Evolutionary conservation across 2,113 vertebrate genomes (phyloP).

Genomic region (Noctilio leporinus): DNA sequence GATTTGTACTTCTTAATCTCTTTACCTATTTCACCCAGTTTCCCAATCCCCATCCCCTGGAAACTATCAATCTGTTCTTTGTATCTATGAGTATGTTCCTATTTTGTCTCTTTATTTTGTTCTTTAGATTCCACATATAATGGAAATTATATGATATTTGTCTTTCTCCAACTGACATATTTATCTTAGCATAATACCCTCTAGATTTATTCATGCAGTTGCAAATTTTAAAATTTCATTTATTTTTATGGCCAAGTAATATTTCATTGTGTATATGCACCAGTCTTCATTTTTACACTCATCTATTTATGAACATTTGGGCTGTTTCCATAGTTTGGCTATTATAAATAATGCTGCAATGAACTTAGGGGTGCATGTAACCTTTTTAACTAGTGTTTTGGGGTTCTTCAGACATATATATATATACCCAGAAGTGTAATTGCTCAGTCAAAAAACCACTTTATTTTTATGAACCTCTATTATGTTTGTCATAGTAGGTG

Average conservation of each 20-base stretch:
- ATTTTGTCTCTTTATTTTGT: background rate
- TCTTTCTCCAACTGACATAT: background rate
- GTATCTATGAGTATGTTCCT: background rate
- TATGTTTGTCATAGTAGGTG: too few relatives aligned
- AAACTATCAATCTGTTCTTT: background rate
- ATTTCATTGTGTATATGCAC: background rate
- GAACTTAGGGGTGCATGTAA: too few relatives aligned
- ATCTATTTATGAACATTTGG: background rate
- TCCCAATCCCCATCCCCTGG: too few relatives aligned
- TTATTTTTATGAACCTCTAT: too few relatives aligned
- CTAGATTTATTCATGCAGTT: background rate
- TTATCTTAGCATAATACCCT: background rate
- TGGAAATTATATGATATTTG: too few relatives aligned
- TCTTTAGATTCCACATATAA: background rate
- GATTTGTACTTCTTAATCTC: too few relatives aligned
- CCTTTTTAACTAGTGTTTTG: too few relatives aligned
- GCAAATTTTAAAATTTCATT: too few relatives aligned
- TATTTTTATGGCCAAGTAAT: background rate
- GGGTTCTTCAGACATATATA: too few relatives aligned
- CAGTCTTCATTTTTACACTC: background rate
- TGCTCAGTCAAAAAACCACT: too few relatives aligned
- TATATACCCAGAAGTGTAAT: too few relatives aligned
- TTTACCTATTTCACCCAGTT: background rate
- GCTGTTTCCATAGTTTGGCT: background rate
- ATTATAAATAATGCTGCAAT: too few relatives aligned